phyloP scores from a whole-genome alignment of 2,888 invertebrate species.

The Gasteruption jaculator region DNA sequence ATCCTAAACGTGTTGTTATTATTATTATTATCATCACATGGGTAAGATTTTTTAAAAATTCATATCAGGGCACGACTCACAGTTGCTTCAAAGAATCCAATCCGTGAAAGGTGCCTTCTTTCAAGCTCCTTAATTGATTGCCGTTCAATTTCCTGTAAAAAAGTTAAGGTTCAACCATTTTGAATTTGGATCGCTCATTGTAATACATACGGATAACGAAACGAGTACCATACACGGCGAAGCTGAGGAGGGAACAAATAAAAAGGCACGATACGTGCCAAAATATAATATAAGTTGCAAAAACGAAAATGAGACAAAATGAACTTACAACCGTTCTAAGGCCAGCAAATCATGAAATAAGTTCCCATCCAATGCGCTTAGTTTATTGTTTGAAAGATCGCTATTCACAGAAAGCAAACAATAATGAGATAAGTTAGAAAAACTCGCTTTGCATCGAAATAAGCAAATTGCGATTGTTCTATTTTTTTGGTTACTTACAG shows the following conservation, averaged over 20 bases:
- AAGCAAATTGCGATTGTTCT: no score
- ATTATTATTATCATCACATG: background rate
- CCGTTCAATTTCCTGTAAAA: constrained; percentile 60
- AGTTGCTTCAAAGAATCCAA: constrained; percentile 67
- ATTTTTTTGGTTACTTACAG: constrained; percentile 51
- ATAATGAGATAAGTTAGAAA: constrained; percentile 21
- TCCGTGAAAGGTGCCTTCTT: constrained; percentile 67
- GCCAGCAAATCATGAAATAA: constrained; percentile 48
- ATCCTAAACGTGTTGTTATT: no score
- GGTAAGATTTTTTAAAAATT: constrained; percentile 9
- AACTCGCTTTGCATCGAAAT: no score
- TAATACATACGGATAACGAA: no score
- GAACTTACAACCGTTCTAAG: constrained; percentile 49
- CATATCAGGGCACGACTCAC: no score
- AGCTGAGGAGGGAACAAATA: no score
- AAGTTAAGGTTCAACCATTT: constrained; percentile 15
- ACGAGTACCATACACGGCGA: no score
- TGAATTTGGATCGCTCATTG: no score
- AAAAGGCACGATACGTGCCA: no score
- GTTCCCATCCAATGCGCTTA: constrained; percentile 38
- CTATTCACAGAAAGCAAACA: constrained; percentile 31
- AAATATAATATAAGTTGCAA: no score
- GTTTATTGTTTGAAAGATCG: constrained; percentile 46
- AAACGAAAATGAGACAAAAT: constrained; percentile 21
- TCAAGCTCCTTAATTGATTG: constrained; percentile 68